Evolutionary conservation across 2,113 vertebrate species (phyloP).

Genomic region (Phylloscopus trochiloides): DNA sequence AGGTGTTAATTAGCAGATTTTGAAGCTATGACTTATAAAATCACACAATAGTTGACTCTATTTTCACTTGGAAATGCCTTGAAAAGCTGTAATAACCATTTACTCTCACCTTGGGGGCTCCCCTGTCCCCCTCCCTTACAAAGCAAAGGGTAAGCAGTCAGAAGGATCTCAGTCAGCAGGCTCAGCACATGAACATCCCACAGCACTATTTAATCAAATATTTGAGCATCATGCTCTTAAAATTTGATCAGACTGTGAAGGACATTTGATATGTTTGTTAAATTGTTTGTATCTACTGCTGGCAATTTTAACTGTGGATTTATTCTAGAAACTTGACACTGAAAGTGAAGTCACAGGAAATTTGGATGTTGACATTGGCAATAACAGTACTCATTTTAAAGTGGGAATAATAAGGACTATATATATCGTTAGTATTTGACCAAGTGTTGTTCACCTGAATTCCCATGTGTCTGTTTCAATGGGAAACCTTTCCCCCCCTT

Average conservation of each 20-base stretch:
- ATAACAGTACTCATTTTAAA: neutral
- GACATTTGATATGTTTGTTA: neutral
- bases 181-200: neutral
- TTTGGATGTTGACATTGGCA: neutral
- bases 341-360: neutral
- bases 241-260: neutral
- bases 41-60: neutral
- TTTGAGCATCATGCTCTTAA: neutral
- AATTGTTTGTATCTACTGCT: neutral
- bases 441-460: neutral
- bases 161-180: neutral
- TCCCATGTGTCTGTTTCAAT: neutral
- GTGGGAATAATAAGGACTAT: neutral
- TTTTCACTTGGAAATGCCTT: neutral
- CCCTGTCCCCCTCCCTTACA: neutral
- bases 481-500: neutral
- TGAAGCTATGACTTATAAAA: neutral
- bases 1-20: neutral
- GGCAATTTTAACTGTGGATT: neutral
- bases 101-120: neutral
- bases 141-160: neutral
- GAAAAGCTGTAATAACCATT: neutral
- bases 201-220: neutral
- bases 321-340: neutral
- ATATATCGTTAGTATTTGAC: neutral